Evolutionary conservation across 2,113 vertebrate species (phyloP), one percentile per base, ranked within the genome.

Genomic region (Podocnemis expansa): DNA sequence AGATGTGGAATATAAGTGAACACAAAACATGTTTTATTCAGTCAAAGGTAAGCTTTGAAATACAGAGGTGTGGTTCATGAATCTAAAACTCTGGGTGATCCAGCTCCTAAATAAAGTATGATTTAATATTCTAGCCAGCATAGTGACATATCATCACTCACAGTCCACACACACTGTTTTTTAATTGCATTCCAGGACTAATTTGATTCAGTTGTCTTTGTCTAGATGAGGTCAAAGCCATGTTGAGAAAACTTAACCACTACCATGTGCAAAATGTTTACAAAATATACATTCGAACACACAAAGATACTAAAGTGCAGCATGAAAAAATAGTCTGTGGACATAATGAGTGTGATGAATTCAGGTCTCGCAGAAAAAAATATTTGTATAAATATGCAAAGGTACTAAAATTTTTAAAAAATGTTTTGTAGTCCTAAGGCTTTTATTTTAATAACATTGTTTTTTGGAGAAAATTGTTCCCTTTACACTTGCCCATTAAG

Each of bases 11-110:
- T 58, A 70, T 84, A 95, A 96, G 89, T 41, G 95, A 85, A 85
- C 67, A 63, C 10, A 82, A 56, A 34, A 87, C 58, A 91, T 92
- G 84, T 93, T 97, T 96, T 95, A 94, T 95, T 95, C 85, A 89
- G 76, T 56, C 76, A 91, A 85, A 91, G 79, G 29, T 14, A 83
- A 83, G 52, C 88, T 91, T 91, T 89, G 91, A 93, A 89, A 78
- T 89, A 45, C 14, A 56, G 0, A 3, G 54, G 34, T 51, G 84
- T 89, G 58, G 60, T 89, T 89, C 87, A 51, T 89, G 85, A 70
- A 52, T 85, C 24, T 86, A 84, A 95, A 93, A 17, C 43, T 47
- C 31, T 82, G 79, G 22, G 29, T 90, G 60, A 76, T 87, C 55
- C 85, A 88, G 43, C 17, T 91, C 83, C 43, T 51, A 88, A 80